These are phyloP conservation scores for Aphelenchoides fujianensis DNA, from an alignment of 1,140 invertebrate genomes.

Conservation along the genomic window DNA sequence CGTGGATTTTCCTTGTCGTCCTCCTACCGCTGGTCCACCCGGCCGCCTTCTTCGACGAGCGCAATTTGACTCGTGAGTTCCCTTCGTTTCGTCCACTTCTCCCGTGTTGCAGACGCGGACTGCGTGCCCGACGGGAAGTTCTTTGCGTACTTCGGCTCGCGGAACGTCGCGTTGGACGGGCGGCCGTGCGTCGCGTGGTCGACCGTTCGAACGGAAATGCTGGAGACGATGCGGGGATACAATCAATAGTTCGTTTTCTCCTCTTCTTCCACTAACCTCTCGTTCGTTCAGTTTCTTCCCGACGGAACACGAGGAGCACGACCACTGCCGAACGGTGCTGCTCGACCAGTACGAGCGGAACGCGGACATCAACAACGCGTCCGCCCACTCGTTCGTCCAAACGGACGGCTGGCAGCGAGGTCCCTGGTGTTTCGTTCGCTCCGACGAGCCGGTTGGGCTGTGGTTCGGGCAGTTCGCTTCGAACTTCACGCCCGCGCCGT, in stretches of 20 bases:
- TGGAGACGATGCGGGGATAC: constrained; percentile 13
- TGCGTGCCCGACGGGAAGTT: constrained; percentile 2
- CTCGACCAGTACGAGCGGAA: constrained; percentile 1
- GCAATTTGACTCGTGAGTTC: constrained; percentile 20
- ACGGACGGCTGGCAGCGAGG: constrained; percentile 17
- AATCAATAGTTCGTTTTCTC: constrained; percentile 23
- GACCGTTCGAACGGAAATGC: background rate
- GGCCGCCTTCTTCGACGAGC: constrained; percentile 19
- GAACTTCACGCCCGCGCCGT: background rate
- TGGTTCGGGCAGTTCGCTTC: constrained; percentile 16
- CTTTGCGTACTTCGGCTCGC: constrained; percentile 14
- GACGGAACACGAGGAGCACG: constrained; percentile 13
- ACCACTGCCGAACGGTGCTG: constrained; percentile 9
- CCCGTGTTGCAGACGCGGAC: constrained; percentile 11
- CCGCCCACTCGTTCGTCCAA: constrained; percentile 10
- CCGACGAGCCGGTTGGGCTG: background rate
- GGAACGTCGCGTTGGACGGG: background rate
- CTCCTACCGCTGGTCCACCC: too few species aligned
- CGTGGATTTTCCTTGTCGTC: too few species aligned
- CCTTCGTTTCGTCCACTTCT: background rate
- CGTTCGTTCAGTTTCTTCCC: constrained; percentile 19
- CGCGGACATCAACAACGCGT: constrained; percentile 16
- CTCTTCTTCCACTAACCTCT: background rate
- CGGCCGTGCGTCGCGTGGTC: background rate
- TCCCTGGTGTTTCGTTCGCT: constrained; percentile 23